Evolutionary conservation across 2,797 vertebrate species (phyloP).

Genomic region (Micromesistius poutassou): DNA sequence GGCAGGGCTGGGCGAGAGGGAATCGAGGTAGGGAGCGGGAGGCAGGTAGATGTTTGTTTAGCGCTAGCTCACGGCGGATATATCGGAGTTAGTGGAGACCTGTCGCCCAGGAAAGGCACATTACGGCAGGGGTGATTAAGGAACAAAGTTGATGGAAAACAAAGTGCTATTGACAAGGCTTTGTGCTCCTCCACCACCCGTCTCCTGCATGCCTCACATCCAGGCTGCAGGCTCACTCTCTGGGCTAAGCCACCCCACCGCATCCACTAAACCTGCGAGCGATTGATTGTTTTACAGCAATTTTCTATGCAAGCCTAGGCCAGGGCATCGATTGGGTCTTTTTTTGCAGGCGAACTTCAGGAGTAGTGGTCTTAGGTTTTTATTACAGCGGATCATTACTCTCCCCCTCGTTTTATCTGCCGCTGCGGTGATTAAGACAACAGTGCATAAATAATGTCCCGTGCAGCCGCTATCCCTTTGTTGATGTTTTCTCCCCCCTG

Average conservation of each 20-base stretch:
- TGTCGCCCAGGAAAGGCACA: conserved; percentile 57
- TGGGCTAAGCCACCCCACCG: conserved; percentile 65
- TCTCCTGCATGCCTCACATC: conserved; percentile 60
- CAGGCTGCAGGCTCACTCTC: conserved; percentile 61
- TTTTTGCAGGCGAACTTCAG: background rate
- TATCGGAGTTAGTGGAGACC: conserved; percentile 63
- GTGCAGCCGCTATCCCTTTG: conserved; percentile 28
- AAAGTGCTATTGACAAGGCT: conserved; percentile 72
- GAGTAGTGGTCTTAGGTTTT: background rate
- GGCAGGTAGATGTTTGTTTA: conserved; percentile 73
- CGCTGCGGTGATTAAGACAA: conserved; percentile 47
- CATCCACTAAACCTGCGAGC: conserved; percentile 70
- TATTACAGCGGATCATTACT: conserved; percentile 1
- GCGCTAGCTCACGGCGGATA: conserved; percentile 55
- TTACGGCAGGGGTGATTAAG: conserved; percentile 75
- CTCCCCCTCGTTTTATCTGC: conserved; percentile 50
- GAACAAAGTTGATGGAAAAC: conserved; percentile 76
- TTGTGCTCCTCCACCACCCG: conserved; percentile 57
- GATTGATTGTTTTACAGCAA: conserved; percentile 74
- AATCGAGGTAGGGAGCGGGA: conserved; percentile 36
- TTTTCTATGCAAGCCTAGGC: conserved; percentile 60
- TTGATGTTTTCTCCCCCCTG: conserved; percentile 18
- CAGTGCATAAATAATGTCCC: conserved; percentile 47
- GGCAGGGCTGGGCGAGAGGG: conserved; percentile 48
- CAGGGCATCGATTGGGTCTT: conserved; percentile 59